phyloP scores from a whole-genome alignment of 2,113 vertebrate genomes.

The Heloderma charlesbogerti region DNA sequence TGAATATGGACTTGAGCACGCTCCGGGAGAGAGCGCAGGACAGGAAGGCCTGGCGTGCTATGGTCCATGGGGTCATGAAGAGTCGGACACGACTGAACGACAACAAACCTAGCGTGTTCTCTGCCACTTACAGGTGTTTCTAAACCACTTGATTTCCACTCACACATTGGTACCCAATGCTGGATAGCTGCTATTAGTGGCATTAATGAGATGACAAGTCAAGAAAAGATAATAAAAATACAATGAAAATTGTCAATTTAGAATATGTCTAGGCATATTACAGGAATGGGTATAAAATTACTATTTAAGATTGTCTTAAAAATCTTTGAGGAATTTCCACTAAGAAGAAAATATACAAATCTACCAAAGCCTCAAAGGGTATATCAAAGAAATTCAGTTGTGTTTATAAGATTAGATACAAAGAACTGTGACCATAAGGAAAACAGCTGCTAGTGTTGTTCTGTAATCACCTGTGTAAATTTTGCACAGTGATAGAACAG shows the following conservation, averaged over 20 bases:
- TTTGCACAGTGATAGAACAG: not conserved
- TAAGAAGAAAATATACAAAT: not conserved
- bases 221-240: not conserved
- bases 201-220: not conserved
- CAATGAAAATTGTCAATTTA: not conserved
- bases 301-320: not conserved
- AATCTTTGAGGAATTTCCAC: not conserved
- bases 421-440: not conserved
- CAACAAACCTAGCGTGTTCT: not conserved
- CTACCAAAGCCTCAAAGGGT: not conserved
- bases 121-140: not conserved
- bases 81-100: too few species aligned
- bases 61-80: too few species aligned
- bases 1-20: too few species aligned
- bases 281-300: not conserved
- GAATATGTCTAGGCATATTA: not conserved
- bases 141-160: not conserved
- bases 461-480: not conserved
- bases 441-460: too few species aligned
- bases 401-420: not conserved
- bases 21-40: too few species aligned
- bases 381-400: not conserved
- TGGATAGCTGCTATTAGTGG: not conserved
- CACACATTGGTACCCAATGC: not conserved
- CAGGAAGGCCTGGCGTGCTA: too few species aligned